Base-by-base conservation (phyloP, 2,797 vertebrate species). In the Diglossa cyanea region DNA sequence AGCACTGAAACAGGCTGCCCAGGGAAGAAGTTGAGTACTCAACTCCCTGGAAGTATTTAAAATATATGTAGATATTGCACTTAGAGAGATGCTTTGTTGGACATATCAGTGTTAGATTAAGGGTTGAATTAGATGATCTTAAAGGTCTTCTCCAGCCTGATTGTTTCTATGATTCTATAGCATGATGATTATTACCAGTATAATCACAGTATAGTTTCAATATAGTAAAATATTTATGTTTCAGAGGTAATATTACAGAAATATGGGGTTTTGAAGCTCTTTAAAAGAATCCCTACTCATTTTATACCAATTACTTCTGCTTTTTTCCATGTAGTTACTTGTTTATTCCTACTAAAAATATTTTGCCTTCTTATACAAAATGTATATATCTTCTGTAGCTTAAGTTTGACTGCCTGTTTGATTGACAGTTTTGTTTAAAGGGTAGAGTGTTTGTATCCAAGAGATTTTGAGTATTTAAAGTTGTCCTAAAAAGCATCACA, bases 181-280 rank as follows among this genome's bases (percentile, higher is more conserved):
- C 6, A 37, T 42, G 23, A 60, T 23, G 5, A 67, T 28, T 44
- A 18, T 50, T n/a, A 51, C 6, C 11, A 57, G 9, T 30, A 25
- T 40, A 68, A 73, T 47, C 39, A 25, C 10, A n/a, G 2, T 21
- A 42, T 19, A 45, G 21, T 26, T 26, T 47, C 16, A n/a, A 25
- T 11, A 18, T 13, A 40, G 3, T 45, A 23, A 57, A 35, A 17
- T 1, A 45, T 23, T 60, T 78, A 9, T 25, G 1, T 37, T 84
- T 72, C 20, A 6, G 11, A 19, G 21, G 25, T 31, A 35, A 21
- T 51, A 62, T 33, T 50, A 47, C 11, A 55, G 1, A 70, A 75
- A 45, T 28, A 24, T 5, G 4, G 3, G 10, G 4, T 11, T 50
- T 40, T 30, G 7, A 53, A 16, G 2, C 2, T 31, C 28, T 44